Base-by-base conservation (phyloP, 1,140 invertebrate genomes). In the Melipona quadrifasciata region DNA sequence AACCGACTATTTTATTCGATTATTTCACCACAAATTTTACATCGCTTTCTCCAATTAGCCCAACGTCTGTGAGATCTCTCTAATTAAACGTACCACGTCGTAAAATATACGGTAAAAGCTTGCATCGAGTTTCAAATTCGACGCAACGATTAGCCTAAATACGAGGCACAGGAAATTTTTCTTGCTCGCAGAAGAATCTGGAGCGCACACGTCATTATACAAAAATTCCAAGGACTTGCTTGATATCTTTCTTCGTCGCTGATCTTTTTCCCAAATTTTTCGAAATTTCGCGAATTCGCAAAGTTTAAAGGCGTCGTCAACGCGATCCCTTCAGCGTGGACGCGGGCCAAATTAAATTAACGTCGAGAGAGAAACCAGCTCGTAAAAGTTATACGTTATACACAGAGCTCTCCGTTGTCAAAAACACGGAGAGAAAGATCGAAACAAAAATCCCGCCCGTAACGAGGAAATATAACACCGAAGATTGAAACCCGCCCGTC, bases 11-110 rank as follows among this genome's bases (percentile, higher is more conserved):
- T 57, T 57, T 19, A 57, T 24, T 53, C 47, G 61, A 78, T 78
- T 51, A 53, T 51, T 61, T 78, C 10, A 10, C 14, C 10, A n/a
- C 19, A 79, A 68, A 55, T 21, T 39, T 34, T 31, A 19, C 10
- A 78, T 78, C 34, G 51, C 51, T 79, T 34, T 68, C 65, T 27
- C 77, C 77, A 79, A 79, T 68, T 68, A 79, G 51, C 39, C 51
- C 19, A 68, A 12, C 21, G 8, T n/a, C 39, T 16, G 14, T 21
- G 53, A 24, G 55, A 68, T 51, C 10, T 16, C 12, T 19, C 67
- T 68, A 67, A 78, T 78, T 78, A 67, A 39, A 47, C 39, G 8
- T 47, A 8, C 39, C 39, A 10, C 39, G 39, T 47, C 39, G 39
- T 8, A n/a, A n/a, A n/a, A n/a, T n/a, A n/a, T n/a, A 47, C 39